These are phyloP conservation scores for Phyto melanocephala DNA, from an alignment of 2,888 invertebrate species.

Conservation along the genomic window DNA sequence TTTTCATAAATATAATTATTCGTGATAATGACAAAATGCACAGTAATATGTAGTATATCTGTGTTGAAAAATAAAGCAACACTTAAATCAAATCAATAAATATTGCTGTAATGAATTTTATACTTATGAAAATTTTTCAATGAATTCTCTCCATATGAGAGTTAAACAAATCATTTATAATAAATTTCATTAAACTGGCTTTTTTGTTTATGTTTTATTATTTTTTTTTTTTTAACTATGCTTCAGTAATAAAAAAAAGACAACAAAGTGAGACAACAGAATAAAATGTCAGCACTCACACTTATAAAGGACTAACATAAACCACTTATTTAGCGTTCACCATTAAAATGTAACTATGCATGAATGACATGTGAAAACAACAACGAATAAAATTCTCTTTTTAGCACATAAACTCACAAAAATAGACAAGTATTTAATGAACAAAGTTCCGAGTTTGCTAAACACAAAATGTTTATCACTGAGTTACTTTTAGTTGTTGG, in stretches of 20 bases:
- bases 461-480: background rate
- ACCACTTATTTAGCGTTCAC: background rate
- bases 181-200: too few relatives aligned
- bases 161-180: too few relatives aligned
- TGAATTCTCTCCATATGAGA: too few relatives aligned
- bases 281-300: background rate
- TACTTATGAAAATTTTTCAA: too few relatives aligned
- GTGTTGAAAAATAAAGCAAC: too few relatives aligned
- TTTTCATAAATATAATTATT: too few relatives aligned
- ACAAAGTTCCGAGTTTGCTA: conserved; percentile 1
- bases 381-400: background rate
- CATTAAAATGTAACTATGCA: background rate
- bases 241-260: background rate
- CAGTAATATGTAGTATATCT: too few relatives aligned
- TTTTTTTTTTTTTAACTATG: too few relatives aligned
- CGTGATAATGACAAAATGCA: too few relatives aligned
- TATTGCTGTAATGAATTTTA: too few relatives aligned
- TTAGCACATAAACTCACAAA: background rate
- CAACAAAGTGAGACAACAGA: background rate
- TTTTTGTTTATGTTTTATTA: too few relatives aligned
- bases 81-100: too few relatives aligned
- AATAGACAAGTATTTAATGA: background rate
- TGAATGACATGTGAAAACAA: background rate
- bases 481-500: background rate
- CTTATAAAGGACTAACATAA: background rate